Base-by-base conservation (phyloP, 2,888 invertebrate genomes). In the Drosophila parthenogenetica region DNA sequence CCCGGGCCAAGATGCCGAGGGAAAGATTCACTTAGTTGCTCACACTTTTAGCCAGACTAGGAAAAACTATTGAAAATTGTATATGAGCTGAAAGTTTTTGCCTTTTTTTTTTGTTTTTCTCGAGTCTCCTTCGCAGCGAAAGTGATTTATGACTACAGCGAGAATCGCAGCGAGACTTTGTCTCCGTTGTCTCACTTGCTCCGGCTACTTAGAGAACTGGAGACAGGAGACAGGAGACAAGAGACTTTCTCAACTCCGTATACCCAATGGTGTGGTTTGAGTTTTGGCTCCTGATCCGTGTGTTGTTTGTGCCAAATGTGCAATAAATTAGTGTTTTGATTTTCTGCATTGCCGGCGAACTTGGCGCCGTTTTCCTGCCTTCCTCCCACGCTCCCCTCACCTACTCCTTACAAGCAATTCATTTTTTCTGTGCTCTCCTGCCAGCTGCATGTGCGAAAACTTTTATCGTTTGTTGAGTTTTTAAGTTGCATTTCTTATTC, bases 281-380 rank as follows among this genome's bases (percentile, higher is more conserved):
- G 79, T 54, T 59, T 76, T 77, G 77, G 80, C 77, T 77, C 50
- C 80, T 67, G 66, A 79, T 76, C 70, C 65, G 71, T 64, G 64
- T 66, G 81, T 77, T 89, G 87, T 83, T 87, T 87, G 89, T 89
- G 85, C 83, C 85, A 68, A 89, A 89, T 81, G 85, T 84, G 87
- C 89, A 81, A 89, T 83, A 83, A 89, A 83, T 83, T 87, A 83
- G 69, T 83, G 83, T 83, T 83, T 89, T 83, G 83, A 83, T 83
- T 83, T 89, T 87, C 70, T 81, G 87, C 87, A 89, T 68, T 85
- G 80, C 69, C 60, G 51, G 22, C 22, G 60, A 71, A 83, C 60
- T 77, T 80, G 83, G 83, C 87, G 84, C 84, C 84, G 64, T 63
- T 61, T 16, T 25, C 14, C 11, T 7, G 11, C 13, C 8, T 3